Evolutionary conservation across 2,888 invertebrate genomes (phyloP).

Genomic region (Elegia similella): DNA sequence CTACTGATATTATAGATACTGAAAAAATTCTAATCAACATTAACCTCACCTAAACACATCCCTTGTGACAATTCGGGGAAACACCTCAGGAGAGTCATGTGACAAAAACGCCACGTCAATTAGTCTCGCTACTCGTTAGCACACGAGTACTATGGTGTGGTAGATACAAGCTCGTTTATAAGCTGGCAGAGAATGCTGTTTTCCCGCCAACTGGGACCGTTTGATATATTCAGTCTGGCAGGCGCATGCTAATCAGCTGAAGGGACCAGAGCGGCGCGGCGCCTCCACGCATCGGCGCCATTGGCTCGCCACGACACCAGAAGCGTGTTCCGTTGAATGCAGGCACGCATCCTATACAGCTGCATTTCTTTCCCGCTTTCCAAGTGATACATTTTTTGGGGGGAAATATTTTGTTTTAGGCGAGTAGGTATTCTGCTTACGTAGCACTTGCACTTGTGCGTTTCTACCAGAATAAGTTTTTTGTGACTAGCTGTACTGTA

Average conservation of each 20-base stretch:
- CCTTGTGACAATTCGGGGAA: conserved; percentile 46
- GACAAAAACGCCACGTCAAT: conserved; percentile 41
- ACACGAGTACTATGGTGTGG: conserved; percentile 24
- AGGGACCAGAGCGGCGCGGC: conserved; percentile 18
- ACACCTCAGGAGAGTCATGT: conserved; percentile 51
- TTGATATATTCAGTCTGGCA: conserved; percentile 56
- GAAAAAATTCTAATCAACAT: neutral
- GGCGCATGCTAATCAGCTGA: conserved; percentile 54
- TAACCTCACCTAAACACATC: conserved; percentile 28
- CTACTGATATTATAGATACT: neutral
- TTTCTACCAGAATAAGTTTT: too few species aligned
- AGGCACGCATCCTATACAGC: neutral
- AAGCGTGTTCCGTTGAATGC: conserved; percentile 13
- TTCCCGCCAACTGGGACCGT: conserved; percentile 52
- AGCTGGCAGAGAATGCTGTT: conserved; percentile 51
- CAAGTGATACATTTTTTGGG: neutral
- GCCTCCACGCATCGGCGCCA: conserved; percentile 14
- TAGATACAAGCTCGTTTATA: conserved; percentile 55
- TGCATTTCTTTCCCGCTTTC: neutral
- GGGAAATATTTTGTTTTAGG: too few species aligned
- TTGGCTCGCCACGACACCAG: conserved; percentile 4
- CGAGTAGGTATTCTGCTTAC: too few species aligned
- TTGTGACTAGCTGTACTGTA: too few species aligned
- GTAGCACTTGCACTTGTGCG: too few species aligned
- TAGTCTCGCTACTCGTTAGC: conserved; percentile 48